A percentile compares a stretch with the other conserved stretches of the same genome.
Conservation (phyloP, 2,888 invertebrate genomes). For the Acrobasis repandana region DNA sequence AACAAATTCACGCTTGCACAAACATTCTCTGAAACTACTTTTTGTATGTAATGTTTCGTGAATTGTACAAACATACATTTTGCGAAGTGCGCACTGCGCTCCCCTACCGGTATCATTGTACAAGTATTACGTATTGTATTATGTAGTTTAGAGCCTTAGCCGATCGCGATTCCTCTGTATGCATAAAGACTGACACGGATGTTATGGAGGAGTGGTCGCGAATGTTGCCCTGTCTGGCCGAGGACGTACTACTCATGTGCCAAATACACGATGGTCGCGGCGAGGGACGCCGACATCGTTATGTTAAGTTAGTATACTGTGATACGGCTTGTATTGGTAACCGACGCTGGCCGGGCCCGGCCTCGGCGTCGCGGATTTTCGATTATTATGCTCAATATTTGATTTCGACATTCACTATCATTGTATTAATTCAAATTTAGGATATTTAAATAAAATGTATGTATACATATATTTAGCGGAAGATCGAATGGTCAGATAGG, state of each 20-base stretch:
- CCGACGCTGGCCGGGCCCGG: not conserved
- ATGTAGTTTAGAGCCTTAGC: constrained; percentile 24
- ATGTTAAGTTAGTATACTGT: constrained; percentile 75
- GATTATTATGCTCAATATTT: constrained; percentile 68
- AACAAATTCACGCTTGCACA: too few species aligned
- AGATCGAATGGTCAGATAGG: constrained; percentile 34
- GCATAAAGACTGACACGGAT: constrained; percentile 30
- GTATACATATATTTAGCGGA: constrained; percentile 33
- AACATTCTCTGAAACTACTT: too few species aligned
- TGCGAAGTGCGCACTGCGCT: not conserved
- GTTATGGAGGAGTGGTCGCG: constrained; percentile 22
- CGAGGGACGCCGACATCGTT: constrained; percentile 17
- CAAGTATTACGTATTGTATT: constrained; percentile 30
- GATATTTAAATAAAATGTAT: constrained; percentile 45
- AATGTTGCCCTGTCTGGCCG: not conserved
- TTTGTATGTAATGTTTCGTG: not conserved
- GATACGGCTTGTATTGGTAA: constrained; percentile 72
- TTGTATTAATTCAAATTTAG: constrained; percentile 51
- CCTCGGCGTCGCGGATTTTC: not conserved
- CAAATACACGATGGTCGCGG: constrained; percentile 27
- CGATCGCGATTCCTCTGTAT: constrained; percentile 12
- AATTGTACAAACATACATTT: too few species aligned
- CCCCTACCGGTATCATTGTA: constrained; percentile 25
- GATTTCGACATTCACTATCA: constrained; percentile 41
- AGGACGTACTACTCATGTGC: constrained; percentile 27